Base-by-base conservation (phyloP, 2,888 invertebrate species). In the Galerucella pusilla region DNA sequence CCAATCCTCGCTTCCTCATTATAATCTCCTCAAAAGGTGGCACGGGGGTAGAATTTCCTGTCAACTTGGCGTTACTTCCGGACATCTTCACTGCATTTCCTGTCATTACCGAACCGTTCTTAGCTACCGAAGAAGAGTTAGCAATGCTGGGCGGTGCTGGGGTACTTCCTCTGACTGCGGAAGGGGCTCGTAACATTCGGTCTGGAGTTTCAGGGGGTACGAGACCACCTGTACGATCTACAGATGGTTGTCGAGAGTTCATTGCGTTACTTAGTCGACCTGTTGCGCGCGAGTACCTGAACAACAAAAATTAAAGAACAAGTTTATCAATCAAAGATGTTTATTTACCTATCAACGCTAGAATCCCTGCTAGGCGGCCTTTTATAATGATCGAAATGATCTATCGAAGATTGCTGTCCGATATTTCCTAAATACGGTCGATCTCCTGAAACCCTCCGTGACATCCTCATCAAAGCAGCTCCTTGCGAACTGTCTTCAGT, bases 351-450 rank as follows among this genome's bases (percentile, higher is more conserved):
- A 88, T 96, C 96, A 64, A 95, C 94, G 81, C 96, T 96, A 76
- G 94, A 93, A 86, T 96, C 96, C 85, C 96, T 90, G 89, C 96
- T 96, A 0, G 96, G 96, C 70, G 96, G 96, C 86, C 95, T 90
- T 88, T 96, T 96, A 88, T 98, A 98, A 86, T 98, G 97, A 88
- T 97, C 97, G 86, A 97, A 96, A 85, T 96, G 95, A 87, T 97
- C 96, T 85, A 95, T 95, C 81, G 95, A 94, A 12, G 94, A 90
- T 88, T 93, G 90, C 79, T 88, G 89, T 76, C 90, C 91, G 20
- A 85, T 84, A 74, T 79, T 82, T 45, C 82, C 84, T 76, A 88
- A 80, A 85, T 87, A 92, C 86, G 85, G 88, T 82, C 85, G 89
- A 78, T 86, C 88, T 74, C 85, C 86, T 9, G 87, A 87, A 20